Conservation (phyloP, 2,888 invertebrate genomes). For the Unio pictorum region DNA sequence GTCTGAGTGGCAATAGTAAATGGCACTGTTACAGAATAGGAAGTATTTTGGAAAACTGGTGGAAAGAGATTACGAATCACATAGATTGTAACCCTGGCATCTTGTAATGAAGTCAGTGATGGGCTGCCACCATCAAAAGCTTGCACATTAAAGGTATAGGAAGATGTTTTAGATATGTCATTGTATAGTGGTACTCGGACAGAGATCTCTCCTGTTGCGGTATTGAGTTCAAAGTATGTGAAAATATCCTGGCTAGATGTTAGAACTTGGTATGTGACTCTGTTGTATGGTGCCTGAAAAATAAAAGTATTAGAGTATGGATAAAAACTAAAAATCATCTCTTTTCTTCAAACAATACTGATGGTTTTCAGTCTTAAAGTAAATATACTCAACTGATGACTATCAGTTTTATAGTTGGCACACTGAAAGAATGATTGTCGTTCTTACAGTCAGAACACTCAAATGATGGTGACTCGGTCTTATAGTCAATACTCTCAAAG, state of each 20-base stretch:
- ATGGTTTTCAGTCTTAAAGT: too few relatives aligned
- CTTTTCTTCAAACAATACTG: too few relatives aligned
- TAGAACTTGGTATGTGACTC: constrained; percentile 37
- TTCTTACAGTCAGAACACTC: too few relatives aligned
- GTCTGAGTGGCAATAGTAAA: constrained; percentile 49
- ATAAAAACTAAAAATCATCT: not conserved
- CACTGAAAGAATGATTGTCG: too few relatives aligned
- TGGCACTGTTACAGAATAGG: constrained; percentile 40
- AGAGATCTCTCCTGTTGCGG: constrained; percentile 43
- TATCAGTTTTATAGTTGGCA: too few relatives aligned
- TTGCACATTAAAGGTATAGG: constrained; percentile 76
- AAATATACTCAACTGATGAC: not conserved
- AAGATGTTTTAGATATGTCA: constrained; percentile 27
- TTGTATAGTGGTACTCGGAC: constrained; percentile 48
- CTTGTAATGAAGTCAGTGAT: constrained; percentile 83
- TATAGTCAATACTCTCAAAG: too few relatives aligned
- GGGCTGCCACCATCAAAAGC: constrained; percentile 91
- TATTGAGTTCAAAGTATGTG: constrained; percentile 52
- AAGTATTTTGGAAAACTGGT: constrained; percentile 49
- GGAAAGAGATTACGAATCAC: constrained; percentile 52
- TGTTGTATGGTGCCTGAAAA: constrained; percentile 57
- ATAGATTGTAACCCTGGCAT: constrained; percentile 66
- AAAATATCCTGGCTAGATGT: constrained; percentile 35
- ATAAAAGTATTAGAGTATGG: not conserved
- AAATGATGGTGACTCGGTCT: too few relatives aligned